These are phyloP conservation scores for Spisula solida DNA, from an alignment of 2,888 invertebrate genomes.

Conservation along the genomic window DNA sequence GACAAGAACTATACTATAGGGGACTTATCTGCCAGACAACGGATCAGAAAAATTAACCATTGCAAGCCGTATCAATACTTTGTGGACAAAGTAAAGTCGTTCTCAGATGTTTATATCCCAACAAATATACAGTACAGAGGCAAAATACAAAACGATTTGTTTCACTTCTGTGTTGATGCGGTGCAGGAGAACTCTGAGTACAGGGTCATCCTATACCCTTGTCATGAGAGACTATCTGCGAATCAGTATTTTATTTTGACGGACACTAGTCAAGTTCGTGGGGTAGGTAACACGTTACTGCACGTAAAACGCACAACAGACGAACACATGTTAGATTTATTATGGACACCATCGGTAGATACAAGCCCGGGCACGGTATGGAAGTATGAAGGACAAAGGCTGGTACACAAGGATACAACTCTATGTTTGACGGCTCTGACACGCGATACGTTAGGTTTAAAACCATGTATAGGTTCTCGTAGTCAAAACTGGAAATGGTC, in stretches of 20 bases:
- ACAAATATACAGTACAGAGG: constrained; percentile 9
- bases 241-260: not conserved
- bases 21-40: not conserved
- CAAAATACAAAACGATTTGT: constrained; percentile 25
- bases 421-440: not conserved
- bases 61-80: constrained; percentile 57
- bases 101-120: constrained; percentile 56
- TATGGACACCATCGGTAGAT: not conserved
- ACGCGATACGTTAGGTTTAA: not conserved
- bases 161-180: constrained; percentile 39
- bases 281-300: not conserved
- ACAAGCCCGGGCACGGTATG: not conserved
- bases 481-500: not conserved
- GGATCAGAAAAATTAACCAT: not conserved
- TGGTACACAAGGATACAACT: not conserved
- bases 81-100: constrained; percentile 37
- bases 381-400: not conserved
- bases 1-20: constrained; percentile 38
- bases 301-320: not conserved
- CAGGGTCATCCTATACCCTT: not conserved
- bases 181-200: constrained; percentile 33
- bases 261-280: not conserved
- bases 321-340: not conserved
- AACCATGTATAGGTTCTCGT: not conserved
- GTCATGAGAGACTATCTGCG: not conserved